Evolutionary conservation across 2,113 vertebrate genomes (phyloP).

Genomic region (Oenanthe oenanthe): DNA sequence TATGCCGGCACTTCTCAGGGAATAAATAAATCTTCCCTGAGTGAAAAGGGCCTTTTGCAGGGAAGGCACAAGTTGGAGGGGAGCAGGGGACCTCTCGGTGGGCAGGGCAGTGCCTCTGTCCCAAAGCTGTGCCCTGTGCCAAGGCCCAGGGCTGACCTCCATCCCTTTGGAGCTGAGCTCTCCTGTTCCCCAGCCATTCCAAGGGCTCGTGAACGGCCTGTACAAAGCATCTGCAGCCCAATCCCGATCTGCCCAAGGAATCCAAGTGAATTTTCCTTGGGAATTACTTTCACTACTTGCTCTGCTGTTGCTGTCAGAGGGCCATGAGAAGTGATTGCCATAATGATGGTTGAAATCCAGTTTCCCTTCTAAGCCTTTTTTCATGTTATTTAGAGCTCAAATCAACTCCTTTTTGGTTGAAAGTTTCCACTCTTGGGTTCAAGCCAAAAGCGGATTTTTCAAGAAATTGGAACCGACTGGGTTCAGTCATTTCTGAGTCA

Average conservation of each 20-base stretch:
- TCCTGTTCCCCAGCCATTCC: background rate
- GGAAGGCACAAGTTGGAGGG: background rate
- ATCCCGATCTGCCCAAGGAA: background rate
- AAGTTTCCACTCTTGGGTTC: constrained; percentile 54
- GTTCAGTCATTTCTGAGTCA: constrained; percentile 63
- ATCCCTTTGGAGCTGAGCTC: background rate
- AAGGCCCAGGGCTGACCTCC: constrained; percentile 28
- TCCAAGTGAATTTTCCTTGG: constrained; percentile 44
- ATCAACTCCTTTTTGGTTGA: constrained; percentile 51
- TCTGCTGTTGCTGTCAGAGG: constrained; percentile 29
- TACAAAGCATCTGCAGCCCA: constrained; percentile 2
- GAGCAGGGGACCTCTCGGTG: fast-evolving
- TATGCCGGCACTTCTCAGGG: constrained; percentile 33
- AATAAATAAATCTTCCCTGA: constrained; percentile 40
- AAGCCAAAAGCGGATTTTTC: constrained; percentile 59
- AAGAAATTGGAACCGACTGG: constrained; percentile 58
- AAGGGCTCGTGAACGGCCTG: background rate
- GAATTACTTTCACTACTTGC: constrained; percentile 60
- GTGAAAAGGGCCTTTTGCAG: background rate
- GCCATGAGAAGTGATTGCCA: constrained; percentile 55
- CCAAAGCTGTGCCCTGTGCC: background rate
- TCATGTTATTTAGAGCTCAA: constrained; percentile 44
- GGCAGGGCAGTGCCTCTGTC: background rate
- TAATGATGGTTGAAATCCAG: constrained; percentile 52
- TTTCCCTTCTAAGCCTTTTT: constrained; percentile 57